These are phyloP conservation scores for Onychorhynchus coronatus DNA, from an alignment of 2,113 vertebrate species.

Conservation along the genomic window DNA sequence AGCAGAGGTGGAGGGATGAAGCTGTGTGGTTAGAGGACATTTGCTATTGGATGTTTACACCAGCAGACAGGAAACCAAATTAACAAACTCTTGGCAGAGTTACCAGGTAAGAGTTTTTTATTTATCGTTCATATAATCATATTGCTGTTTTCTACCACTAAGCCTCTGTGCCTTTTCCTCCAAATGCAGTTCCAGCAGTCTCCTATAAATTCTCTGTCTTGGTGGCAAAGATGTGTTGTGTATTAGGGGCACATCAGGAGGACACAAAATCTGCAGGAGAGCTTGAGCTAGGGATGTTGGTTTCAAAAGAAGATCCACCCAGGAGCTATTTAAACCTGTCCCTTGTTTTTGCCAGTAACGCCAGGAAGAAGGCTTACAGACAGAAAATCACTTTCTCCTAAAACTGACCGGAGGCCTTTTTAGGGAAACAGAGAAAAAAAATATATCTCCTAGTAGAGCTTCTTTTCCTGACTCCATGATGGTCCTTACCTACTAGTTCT, in stretches of 20 bases:
- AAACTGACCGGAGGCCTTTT: background rate
- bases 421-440: background rate
- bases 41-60: background rate
- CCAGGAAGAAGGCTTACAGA: background rate
- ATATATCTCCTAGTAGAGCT: background rate
- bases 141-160: background rate
- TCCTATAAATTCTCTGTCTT: background rate
- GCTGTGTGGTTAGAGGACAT: background rate
- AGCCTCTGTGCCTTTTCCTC: background rate
- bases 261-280: background rate
- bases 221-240: background rate
- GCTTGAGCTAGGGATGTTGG: background rate
- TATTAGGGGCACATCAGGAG: background rate
- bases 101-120: background rate
- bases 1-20: background rate
- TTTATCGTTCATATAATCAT: background rate
- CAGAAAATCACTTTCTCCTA: background rate
- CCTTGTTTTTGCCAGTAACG: slow-evolving; percentile 15
- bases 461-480: background rate
- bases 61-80: slow-evolving; percentile 12
- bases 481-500: background rate
- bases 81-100: background rate
- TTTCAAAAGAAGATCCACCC: background rate
- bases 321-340: slow-evolving; percentile 10
- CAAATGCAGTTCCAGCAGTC: background rate